Base-by-base conservation (phyloP, 2,113 vertebrate species). In the Nanger granti region DNA sequence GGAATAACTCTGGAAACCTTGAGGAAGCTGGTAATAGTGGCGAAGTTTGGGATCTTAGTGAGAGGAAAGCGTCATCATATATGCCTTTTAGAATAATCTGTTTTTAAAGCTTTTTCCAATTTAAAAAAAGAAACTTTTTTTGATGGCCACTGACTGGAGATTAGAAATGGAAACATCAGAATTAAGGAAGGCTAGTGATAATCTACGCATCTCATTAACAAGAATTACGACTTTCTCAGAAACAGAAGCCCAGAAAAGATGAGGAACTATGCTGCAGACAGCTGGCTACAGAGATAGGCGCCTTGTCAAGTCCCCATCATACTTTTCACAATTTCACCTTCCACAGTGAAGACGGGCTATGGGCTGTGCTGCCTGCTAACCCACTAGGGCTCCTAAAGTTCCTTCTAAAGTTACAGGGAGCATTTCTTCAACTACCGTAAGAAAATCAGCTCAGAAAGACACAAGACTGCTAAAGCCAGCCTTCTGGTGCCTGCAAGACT, bases 211-310 rank as follows among this genome's bases (percentile, higher is more conserved):
- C 60, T 55, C 60, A 82, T 83, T 29, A 76, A 55, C 66, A 93
- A 91, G 17, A 89, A 80, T 89, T 31, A 59, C 4, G 24, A 92
- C 34, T 87, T 17, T 88, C 44, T n/a, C 55, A 28, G 49, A 76
- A 89, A 62, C 20, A 88, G 54, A 84, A 34, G 52, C n/a, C 73
- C 69, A 73, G 66, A 83, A 80, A 87, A 41, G 59, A 28, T 12
- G 34, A 91, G 55, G 24, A 17, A 57, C 41, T 83, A 60, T 29
- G 57, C 1, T 22, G 12, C 44, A 86, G 73, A 52, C 34, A 59
- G 17, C 0, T 15, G 49, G 80, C 41, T 49, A 52, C 0, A 15
- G 24, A 66, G 41, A 47, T 2, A 5, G 5, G 17, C n/a, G 34
- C 12, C 76, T 64, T 82, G 69, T 64, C 79, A 34, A 55, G 80